Conservation (phyloP, 2,113 vertebrate genomes). For the Myxocyprinus asiaticus region DNA sequence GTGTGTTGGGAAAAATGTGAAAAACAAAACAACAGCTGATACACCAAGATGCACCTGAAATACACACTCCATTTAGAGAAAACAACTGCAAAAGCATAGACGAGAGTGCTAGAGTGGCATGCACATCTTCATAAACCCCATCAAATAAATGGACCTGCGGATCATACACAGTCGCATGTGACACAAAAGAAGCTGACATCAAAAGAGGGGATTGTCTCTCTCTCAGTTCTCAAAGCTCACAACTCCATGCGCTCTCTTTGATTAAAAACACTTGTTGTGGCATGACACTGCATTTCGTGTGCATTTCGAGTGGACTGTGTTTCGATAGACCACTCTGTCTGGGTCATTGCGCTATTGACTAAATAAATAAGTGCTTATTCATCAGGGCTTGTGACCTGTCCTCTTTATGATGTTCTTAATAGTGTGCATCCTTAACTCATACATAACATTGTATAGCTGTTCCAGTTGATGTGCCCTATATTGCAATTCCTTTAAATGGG, state of each 20-base stretch:
- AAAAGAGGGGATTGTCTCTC: not conserved
- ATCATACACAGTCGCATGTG: not conserved
- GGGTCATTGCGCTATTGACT: constrained; percentile 13
- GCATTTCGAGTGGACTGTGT: not conserved
- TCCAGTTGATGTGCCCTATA: not conserved
- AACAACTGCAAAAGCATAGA: not conserved
- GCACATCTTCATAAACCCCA: not conserved
- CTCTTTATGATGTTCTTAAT: constrained; percentile 1
- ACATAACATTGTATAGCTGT: not conserved
- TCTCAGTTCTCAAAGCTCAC: not conserved
- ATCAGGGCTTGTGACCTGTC: not conserved
- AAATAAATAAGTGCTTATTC: constrained; percentile 7
- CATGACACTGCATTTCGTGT: not conserved
- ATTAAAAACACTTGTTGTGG: constrained; percentile 12
- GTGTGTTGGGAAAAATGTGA: no score
- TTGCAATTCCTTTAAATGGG: not conserved
- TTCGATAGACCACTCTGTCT: not conserved
- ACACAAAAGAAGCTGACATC: constrained; percentile 13
- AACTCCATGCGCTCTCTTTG: not conserved
- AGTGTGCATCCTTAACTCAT: not conserved
- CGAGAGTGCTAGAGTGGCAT: not conserved
- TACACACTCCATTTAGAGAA: not conserved
- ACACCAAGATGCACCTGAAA: not conserved
- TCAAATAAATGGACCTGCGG: not conserved
- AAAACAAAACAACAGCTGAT: no score